A percentile compares a stretch with the other conserved stretches of the same genome.
Conservation (phyloP, 2,113 vertebrate genomes). For the Cairina moschata region DNA sequence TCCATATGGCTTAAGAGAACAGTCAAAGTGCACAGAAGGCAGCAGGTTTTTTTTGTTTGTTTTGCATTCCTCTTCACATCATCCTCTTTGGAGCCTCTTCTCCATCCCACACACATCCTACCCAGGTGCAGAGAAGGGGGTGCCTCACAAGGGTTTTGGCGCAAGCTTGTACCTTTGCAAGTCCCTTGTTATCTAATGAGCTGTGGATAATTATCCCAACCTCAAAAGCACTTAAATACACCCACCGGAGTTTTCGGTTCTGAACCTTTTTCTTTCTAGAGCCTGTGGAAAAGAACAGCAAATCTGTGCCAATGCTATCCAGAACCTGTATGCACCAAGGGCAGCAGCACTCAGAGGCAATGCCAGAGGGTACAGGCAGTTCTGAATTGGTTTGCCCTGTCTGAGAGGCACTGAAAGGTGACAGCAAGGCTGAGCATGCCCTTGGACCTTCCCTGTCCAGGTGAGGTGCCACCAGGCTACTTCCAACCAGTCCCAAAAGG, state of each 20-base stretch:
- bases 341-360: neutral
- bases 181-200: neutral
- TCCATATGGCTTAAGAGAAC: constrained; percentile 77
- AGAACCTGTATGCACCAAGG: neutral
- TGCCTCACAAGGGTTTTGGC: constrained; percentile 2
- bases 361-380: neutral
- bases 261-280: constrained; percentile 29
- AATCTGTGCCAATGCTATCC: constrained; percentile 9
- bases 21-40: constrained; percentile 71
- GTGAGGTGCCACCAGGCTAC: neutral
- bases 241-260: constrained; percentile 70
- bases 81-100: neutral
- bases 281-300: constrained; percentile 30
- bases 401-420: neutral
- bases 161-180: neutral
- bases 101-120: constrained; percentile 47
- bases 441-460: neutral
- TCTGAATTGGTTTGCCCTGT: neutral
- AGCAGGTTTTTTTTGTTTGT: neutral
- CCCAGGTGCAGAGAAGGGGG: constrained; percentile 1
- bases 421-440: neutral
- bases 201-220: neutral
- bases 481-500: neutral
- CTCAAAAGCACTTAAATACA: constrained; percentile 55
- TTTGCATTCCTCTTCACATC: neutral